A percentile compares a stretch with the other conserved stretches of the same genome.
phyloP scores from a whole-genome alignment of 1,140 invertebrate genomes.

The Pseudomyrmex sp. region DNA sequence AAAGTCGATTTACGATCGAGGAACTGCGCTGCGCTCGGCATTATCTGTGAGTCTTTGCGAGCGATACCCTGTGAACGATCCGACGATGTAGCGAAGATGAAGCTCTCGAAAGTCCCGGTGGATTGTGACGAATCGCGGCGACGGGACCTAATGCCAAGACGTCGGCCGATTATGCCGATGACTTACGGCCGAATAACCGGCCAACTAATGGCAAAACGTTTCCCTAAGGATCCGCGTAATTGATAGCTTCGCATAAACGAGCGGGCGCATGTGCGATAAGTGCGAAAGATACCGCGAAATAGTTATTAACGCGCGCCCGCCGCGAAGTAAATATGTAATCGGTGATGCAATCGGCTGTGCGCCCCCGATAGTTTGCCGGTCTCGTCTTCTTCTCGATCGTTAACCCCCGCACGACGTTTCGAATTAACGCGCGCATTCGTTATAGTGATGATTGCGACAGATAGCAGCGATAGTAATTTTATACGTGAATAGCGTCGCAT shows the following conservation, averaged over 20 bases:
- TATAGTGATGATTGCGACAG: slow-evolving; percentile 4
- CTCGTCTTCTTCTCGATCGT: slow-evolving; percentile 26
- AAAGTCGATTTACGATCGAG: slow-evolving; percentile 65
- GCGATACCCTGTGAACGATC: neutral
- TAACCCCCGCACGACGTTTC: slow-evolving; percentile 24
- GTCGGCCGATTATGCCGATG: slow-evolving; percentile 57
- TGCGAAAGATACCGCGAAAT: slow-evolving; percentile 57
- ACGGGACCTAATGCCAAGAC: slow-evolving; percentile 46
- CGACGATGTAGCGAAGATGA: neutral
- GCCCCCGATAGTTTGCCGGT: slow-evolving; percentile 36
- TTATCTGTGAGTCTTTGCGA: neutral
- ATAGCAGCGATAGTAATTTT: neutral
- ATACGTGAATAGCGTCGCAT: neutral
- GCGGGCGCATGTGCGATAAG: slow-evolving; percentile 64
- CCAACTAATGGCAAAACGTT: slow-evolving; percentile 66
- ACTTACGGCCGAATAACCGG: slow-evolving; percentile 68
- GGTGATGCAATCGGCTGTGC: slow-evolving; percentile 57
- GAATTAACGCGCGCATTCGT: slow-evolving; percentile 38
- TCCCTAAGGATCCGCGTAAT: slow-evolving; percentile 65
- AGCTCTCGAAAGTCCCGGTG: neutral
- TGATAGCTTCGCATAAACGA: slow-evolving; percentile 71
- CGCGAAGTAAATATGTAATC: slow-evolving; percentile 61
- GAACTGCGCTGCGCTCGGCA: neutral
- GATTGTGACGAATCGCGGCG: slow-evolving; percentile 38
- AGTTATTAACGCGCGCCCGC: slow-evolving; percentile 67